Base-by-base conservation (phyloP, 64 coral and sea anemone species). In the Pocillopora damicornis region DNA sequence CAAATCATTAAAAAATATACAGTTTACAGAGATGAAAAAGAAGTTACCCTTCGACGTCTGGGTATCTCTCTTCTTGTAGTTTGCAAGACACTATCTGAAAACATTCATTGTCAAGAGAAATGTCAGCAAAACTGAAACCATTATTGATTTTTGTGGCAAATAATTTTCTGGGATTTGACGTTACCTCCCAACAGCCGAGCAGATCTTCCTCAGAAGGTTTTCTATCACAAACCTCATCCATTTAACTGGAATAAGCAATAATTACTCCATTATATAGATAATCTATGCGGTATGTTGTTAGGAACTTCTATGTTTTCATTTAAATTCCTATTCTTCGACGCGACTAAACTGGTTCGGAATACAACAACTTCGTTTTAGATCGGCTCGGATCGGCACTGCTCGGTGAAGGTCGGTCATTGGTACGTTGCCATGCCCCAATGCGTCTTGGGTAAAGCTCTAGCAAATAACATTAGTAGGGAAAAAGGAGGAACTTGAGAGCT, bases 161-260 rank as follows among this genome's bases (percentile, higher is more conserved):
- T 35, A 13, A 45, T 17, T 38, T 15, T 67, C 37, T 58, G 16
- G 18, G 18, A 18, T 77, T 42, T n/a, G 37, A 0, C 11, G 37
- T 56, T 85, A 85, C 81, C 81, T 85, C 65, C 81, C 81, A 85
- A 45, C 81, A 72, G 63, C 81, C 81, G 25, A 85, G 81, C 8
- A 85, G 35, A 58, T 85, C 81, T n/a, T 85, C 81, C 26, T 85
- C 81, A 11, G 65, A 85, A 30, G 38, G 81, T 85, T 72, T 73
- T 85, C 81, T 85, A 15, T 71, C 23, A 30, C 10, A 58, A 57
- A 57, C 71, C 15, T 11, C 7, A 38, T 42, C 35, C 81, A 85
- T 85, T 25, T 72, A 72, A 9, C 17, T 20, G 0, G 65, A 57
- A 56, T 20, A 23, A 71, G 18, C 8, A n/a, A 7, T 23, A 71